Conservation (phyloP, 2,888 invertebrate genomes). For the Drosophila anceps region DNA sequence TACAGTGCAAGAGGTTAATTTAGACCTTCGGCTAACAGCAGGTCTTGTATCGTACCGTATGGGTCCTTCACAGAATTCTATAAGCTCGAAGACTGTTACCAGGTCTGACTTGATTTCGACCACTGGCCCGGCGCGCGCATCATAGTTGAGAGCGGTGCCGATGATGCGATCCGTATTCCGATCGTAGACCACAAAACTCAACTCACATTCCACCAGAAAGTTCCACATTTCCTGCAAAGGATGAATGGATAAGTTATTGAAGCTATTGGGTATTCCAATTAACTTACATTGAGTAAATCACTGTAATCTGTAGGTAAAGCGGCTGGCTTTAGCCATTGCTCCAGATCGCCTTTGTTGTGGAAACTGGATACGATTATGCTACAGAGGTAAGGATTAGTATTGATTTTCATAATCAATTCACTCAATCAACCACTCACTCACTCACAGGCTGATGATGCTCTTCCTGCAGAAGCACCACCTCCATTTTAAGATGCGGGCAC, state of each 20-base stretch:
- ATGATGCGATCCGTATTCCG: constrained; percentile 87
- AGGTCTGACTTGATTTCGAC: constrained; percentile 89
- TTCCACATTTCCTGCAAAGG: constrained; percentile 88
- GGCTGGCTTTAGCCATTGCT: constrained; percentile 91
- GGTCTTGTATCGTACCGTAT: constrained; percentile 86
- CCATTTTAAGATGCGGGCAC: constrained; percentile 82
- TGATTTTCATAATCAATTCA: too few relatives aligned
- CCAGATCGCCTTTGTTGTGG: constrained; percentile 94
- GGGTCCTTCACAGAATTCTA: constrained; percentile 91
- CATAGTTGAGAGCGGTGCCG: constrained; percentile 92
- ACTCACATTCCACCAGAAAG: constrained; percentile 88
- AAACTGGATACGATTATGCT: constrained; percentile 95
- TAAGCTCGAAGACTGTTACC: constrained; percentile 90
- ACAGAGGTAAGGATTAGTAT: constrained; percentile 17
- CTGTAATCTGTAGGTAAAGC: constrained; percentile 90
- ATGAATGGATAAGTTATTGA: neutral
- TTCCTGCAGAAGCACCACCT: constrained; percentile 77
- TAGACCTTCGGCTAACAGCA: neutral
- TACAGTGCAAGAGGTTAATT: neutral
- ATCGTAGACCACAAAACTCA: constrained; percentile 90
- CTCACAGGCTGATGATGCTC: constrained; percentile 89
- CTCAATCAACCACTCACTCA: constrained; percentile 87
- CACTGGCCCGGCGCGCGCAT: constrained; percentile 92
- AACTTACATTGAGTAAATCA: constrained; percentile 87
- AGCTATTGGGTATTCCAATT: neutral